Evolutionary conservation across 2,113 vertebrate genomes (phyloP).

Genomic region (Pangasianodon gigas): DNA sequence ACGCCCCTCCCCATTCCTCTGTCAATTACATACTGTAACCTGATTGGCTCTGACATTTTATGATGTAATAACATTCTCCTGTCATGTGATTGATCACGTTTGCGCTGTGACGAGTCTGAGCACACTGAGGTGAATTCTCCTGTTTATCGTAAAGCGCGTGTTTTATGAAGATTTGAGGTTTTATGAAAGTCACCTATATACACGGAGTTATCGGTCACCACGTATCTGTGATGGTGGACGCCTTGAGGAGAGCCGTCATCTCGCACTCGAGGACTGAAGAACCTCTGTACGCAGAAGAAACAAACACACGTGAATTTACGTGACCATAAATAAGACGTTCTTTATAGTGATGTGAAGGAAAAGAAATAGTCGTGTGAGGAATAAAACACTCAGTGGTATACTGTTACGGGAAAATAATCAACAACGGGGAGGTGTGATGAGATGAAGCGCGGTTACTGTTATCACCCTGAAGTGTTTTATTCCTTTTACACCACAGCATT

Average conservation of each 20-base stretch:
- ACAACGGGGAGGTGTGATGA: too few species aligned
- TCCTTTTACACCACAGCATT: background rate
- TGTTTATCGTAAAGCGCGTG: background rate
- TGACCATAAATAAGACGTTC: background rate
- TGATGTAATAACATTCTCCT: background rate
- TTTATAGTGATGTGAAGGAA: background rate
- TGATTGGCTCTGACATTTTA: background rate
- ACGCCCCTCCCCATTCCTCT: too few species aligned
- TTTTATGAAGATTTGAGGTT: background rate
- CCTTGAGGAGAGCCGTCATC: constrained; percentile 77
- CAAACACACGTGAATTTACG: constrained; percentile 3
- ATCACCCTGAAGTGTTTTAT: background rate
- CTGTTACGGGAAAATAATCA: background rate
- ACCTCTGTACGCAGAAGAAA: constrained; percentile 78
- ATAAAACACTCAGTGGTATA: background rate
- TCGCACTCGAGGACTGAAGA: constrained; percentile 84
- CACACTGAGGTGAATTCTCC: background rate
- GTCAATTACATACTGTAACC: background rate
- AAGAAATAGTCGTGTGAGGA: background rate
- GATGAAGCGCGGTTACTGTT: background rate
- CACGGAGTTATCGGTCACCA: constrained; percentile 89
- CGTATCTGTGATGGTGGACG: constrained; percentile 91
- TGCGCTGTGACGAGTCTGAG: too few species aligned
- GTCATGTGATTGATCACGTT: too few species aligned
- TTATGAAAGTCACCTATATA: constrained; percentile 80